phyloP scores from a whole-genome alignment of 1,140 invertebrate genomes.

The Triops cancriformis region DNA sequence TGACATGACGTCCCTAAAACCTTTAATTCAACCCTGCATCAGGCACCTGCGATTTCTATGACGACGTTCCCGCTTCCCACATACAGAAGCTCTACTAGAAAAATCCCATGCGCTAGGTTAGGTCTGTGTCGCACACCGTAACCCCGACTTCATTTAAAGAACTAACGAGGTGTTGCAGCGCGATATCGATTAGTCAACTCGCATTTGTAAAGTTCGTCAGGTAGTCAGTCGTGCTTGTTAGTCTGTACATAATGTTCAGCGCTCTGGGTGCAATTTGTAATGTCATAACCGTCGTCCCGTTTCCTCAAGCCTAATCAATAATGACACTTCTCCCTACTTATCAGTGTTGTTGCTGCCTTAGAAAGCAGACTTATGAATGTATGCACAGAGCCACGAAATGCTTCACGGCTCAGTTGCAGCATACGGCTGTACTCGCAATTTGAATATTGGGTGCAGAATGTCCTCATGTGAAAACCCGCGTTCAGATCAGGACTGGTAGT shows the following conservation, averaged over 20 bases:
- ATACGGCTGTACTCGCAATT: neutral
- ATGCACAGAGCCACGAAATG: neutral
- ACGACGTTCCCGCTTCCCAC: conserved; percentile 8
- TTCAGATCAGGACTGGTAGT: neutral
- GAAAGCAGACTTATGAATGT: neutral
- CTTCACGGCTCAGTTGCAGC: neutral
- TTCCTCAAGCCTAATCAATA: neutral
- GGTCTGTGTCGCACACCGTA: neutral
- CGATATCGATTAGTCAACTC: neutral
- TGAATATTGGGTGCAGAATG: too few species aligned
- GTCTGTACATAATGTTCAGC: neutral
- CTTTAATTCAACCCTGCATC: conserved; percentile 9
- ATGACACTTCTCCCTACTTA: neutral
- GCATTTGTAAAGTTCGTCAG: neutral
- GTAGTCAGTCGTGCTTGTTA: neutral
- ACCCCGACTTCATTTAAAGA: neutral
- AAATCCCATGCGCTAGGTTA: neutral
- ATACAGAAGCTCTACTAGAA: neutral
- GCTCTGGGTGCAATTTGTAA: neutral
- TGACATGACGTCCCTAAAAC: neutral
- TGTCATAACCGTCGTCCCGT: neutral
- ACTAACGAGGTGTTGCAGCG: neutral
- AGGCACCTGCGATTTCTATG: conserved; percentile 12
- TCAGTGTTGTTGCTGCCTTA: neutral
- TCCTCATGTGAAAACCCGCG: neutral